Evolutionary conservation across 2,888 invertebrate species (phyloP).

Genomic region (Epinotia bilunana): DNA sequence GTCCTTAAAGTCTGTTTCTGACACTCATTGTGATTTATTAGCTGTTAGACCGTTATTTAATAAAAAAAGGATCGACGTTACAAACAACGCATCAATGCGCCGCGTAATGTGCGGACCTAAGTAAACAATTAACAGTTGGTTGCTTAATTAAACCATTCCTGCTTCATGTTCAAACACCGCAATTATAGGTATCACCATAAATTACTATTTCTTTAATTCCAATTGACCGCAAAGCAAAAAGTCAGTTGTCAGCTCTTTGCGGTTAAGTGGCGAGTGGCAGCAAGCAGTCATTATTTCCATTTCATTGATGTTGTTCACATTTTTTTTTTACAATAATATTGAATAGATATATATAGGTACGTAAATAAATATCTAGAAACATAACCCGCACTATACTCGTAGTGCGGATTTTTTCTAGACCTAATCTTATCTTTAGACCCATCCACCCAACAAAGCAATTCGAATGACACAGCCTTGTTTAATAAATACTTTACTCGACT

Average conservation of each 20-base stretch:
- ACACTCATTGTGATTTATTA: too few relatives aligned
- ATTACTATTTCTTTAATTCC: constrained; percentile 21
- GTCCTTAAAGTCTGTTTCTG: too few relatives aligned
- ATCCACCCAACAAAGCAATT: too few relatives aligned
- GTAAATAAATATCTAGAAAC: too few relatives aligned
- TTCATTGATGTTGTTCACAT: neutral
- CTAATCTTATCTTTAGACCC: too few relatives aligned
- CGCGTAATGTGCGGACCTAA: neutral
- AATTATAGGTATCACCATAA: constrained; percentile 16
- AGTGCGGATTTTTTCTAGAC: too few relatives aligned
- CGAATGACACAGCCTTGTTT: too few relatives aligned
- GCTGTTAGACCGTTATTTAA: neutral
- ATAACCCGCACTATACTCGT: too few relatives aligned
- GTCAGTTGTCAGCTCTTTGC: constrained; percentile 8
- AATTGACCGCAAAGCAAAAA: constrained; percentile 28
- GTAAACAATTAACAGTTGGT: neutral
- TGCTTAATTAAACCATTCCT: neutral
- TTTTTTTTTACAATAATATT: neutral
- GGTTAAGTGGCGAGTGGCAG: constrained; percentile 34
- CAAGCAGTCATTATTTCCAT: constrained; percentile 24
- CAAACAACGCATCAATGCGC: neutral
- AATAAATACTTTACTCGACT: too few relatives aligned
- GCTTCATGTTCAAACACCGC: neutral
- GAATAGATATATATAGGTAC: too few relatives aligned
- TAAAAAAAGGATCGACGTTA: neutral